Evolutionary conservation across 2,888 invertebrate genomes (phyloP).

Genomic region (Mesoligia furuncula): DNA sequence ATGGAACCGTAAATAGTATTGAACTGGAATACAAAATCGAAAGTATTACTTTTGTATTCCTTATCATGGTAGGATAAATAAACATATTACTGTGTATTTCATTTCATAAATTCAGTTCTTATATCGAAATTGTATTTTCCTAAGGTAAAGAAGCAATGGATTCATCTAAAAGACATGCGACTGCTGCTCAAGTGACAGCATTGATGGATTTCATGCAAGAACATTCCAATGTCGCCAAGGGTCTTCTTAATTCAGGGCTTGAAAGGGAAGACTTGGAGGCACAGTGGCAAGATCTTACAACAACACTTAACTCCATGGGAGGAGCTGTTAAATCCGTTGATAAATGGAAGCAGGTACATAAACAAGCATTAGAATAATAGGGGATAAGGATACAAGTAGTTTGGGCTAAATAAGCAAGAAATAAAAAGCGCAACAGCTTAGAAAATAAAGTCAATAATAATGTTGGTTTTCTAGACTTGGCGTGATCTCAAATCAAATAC

Average conservation of each 20-base stretch:
- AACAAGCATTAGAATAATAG: background rate
- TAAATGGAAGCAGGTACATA: slow-evolving; percentile 72
- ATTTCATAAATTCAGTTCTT: slow-evolving; percentile 3
- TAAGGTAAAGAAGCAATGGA: slow-evolving; percentile 59
- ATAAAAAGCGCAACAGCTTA: background rate
- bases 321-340: slow-evolving; percentile 71
- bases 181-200: slow-evolving; percentile 69
- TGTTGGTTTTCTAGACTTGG: slow-evolving; percentile 66
- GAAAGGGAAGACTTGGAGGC: slow-evolving; percentile 68
- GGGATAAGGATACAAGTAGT: background rate
- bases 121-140: slow-evolving; percentile 1
- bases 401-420: background rate
- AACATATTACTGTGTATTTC: background rate
- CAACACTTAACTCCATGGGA: slow-evolving; percentile 62
- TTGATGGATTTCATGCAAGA: slow-evolving; percentile 71
- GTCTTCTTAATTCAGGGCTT: slow-evolving; percentile 62
- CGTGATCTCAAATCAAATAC: slow-evolving; percentile 69
- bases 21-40: background rate
- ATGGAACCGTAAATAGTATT: background rate
- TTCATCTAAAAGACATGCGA: slow-evolving; percentile 67
- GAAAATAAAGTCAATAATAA: background rate
- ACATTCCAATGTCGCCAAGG: slow-evolving; percentile 67
- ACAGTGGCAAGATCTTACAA: slow-evolving; percentile 68
- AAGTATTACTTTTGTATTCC: background rate
- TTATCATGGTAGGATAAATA: slow-evolving; percentile 20